Evolutionary conservation across 1,140 invertebrate species (phyloP).

Genomic region (Liolophura sinensis): DNA sequence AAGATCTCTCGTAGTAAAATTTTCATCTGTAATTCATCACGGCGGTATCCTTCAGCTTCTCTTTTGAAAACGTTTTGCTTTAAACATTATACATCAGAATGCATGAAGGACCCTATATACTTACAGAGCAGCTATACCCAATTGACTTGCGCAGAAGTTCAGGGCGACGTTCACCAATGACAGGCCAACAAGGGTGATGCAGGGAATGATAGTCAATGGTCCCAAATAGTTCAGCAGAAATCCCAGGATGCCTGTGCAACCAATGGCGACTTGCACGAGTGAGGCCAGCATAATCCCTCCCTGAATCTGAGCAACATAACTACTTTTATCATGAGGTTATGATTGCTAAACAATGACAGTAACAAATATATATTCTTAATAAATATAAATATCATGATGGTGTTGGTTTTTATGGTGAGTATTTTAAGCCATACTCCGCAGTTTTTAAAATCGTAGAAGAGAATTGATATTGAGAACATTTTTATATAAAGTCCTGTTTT

Average conservation of each 20-base stretch:
- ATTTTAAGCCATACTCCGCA: background rate
- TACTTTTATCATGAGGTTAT: background rate
- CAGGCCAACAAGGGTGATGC: conserved; percentile 54
- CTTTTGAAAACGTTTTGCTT: background rate
- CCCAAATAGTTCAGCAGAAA: conserved; percentile 54
- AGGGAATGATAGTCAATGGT: conserved; percentile 51
- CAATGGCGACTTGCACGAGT: conserved; percentile 76
- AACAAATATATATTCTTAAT: background rate
- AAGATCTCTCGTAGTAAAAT: background rate
- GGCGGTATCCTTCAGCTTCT: background rate
- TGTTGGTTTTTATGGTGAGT: background rate
- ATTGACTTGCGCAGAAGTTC: conserved; percentile 44
- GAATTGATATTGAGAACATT: no score
- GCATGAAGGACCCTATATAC: conserved; percentile 13
- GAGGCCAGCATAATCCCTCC: conserved; percentile 84
- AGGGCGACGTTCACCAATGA: conserved; percentile 48
- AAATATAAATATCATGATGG: background rate
- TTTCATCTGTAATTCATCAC: background rate
- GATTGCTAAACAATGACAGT: background rate
- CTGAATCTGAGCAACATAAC: conserved; percentile 63
- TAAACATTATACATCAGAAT: background rate
- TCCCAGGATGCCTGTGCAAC: conserved; percentile 63
- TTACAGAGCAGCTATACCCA: conserved; percentile 51
- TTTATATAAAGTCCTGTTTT: no score
- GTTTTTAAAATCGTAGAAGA: background rate